A percentile compares a stretch with the other conserved stretches of the same genome.
Conservation (phyloP, 2,113 vertebrate species). For the Podiceps cristatus region DNA sequence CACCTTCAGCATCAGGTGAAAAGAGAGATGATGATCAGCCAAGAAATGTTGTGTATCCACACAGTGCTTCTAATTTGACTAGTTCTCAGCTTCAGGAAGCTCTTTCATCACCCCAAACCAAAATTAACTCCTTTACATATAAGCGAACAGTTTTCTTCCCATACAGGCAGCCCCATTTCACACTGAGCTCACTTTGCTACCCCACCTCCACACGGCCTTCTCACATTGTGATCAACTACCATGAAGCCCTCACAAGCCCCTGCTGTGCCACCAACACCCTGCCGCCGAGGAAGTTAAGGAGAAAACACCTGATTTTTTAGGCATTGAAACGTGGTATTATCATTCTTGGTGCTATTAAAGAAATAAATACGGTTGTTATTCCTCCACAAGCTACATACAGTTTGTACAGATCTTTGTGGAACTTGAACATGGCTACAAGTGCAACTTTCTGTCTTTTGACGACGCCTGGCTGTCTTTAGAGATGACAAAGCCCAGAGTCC, state of each 20-base stretch:
- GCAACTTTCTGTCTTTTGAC: background rate
- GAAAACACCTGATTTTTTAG: background rate
- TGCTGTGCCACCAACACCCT: background rate
- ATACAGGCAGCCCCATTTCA: background rate
- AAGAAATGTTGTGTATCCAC: background rate
- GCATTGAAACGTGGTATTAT: background rate
- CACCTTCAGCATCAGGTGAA: background rate
- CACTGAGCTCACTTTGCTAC: background rate
- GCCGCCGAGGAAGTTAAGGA: fast-evolving
- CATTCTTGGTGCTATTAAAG: background rate
- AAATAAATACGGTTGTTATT: background rate
- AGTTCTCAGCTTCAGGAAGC: background rate
- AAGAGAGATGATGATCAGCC: background rate
- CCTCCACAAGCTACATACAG: background rate
- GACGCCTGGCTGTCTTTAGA: background rate
- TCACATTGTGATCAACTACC: too few relatives aligned
- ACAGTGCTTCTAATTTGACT: background rate
- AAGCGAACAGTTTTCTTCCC: background rate
- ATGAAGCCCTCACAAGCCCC: background rate
- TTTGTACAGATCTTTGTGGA: background rate
- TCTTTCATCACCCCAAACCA: background rate
- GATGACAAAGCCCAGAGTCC: background rate
- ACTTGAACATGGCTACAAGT: background rate
- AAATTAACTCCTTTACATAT: background rate
- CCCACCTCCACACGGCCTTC: background rate